A percentile compares a stretch with the other conserved stretches of the same genome.
phyloP scores from a whole-genome alignment of 2,888 invertebrate species.

The Clivina fossor region DNA sequence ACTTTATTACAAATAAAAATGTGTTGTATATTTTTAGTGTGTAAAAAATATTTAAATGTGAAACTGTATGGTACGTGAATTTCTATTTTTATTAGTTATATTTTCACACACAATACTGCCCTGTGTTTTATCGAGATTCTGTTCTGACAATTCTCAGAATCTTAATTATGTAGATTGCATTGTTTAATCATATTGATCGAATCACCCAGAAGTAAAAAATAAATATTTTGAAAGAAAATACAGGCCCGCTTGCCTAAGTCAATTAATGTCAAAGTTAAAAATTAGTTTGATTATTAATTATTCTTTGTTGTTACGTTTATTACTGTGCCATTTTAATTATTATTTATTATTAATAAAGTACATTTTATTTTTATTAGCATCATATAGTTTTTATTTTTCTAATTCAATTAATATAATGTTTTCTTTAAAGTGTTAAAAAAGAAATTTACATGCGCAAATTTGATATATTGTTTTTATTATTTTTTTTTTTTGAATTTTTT shows the following conservation, averaged over 20 bases:
- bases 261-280: slow-evolving; percentile 7
- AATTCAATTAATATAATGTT: slow-evolving; percentile 17
- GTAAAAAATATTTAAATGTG: slow-evolving; percentile 30
- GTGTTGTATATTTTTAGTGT: slow-evolving; percentile 33
- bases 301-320: slow-evolving; percentile 29
- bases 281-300: no score
- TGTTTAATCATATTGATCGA: no score
- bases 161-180: no score
- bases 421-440: no score
- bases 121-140: slow-evolving; percentile 7
- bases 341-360: slow-evolving; percentile 30
- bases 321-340: slow-evolving; percentile 30
- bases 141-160: slow-evolving; percentile 14
- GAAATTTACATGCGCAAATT: no score
- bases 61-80: slow-evolving; percentile 32
- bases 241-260: slow-evolving; percentile 1
- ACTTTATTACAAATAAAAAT: slow-evolving; percentile 9
- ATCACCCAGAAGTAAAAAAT: no score
- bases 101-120: slow-evolving; percentile 14
- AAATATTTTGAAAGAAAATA: no score
- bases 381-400: not conserved
- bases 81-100: slow-evolving; percentile 22
- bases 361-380: slow-evolving; percentile 16
- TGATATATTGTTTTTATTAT: no score
- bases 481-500: slow-evolving; percentile 17